Evolutionary conservation across 2,888 invertebrate genomes (phyloP).

Genomic region (Epinotia nisella): DNA sequence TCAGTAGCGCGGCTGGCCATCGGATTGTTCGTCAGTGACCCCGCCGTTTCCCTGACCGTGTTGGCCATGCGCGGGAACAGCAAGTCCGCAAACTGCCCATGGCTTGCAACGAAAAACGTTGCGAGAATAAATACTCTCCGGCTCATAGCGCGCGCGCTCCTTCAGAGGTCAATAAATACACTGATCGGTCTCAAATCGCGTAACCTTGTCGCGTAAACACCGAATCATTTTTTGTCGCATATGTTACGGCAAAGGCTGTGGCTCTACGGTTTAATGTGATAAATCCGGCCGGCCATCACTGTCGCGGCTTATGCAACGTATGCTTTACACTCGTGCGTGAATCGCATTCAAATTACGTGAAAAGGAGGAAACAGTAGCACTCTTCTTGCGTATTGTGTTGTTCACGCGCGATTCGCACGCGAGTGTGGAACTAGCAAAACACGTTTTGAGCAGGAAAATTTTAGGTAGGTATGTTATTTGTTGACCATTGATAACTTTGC

Average conservation of each 20-base stretch:
- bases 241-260: not conserved
- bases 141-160: slow-evolving; percentile 36
- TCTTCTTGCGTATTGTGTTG: not conserved
- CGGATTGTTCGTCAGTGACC: slow-evolving; percentile 49
- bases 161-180: slow-evolving; percentile 47
- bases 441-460: slow-evolving; percentile 11
- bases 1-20: slow-evolving; percentile 49
- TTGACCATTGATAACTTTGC: not conserved
- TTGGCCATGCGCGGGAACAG: slow-evolving; percentile 49
- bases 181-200: slow-evolving; percentile 50
- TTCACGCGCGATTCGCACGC: not conserved
- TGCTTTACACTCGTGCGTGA: slow-evolving; percentile 12
- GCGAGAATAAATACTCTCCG: slow-evolving; percentile 20
- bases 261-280: slow-evolving; percentile 15
- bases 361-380: not conserved
- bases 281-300: slow-evolving; percentile 14
- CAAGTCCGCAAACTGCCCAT: slow-evolving; percentile 50
- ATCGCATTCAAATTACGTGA: slow-evolving; percentile 26
- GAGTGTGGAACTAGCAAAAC: not conserved
- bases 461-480: not conserved
- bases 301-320: not conserved
- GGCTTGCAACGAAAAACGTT: slow-evolving; percentile 41
- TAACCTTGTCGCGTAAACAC: slow-evolving; percentile 51
- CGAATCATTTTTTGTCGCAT: slow-evolving; percentile 32
- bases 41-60: slow-evolving; percentile 47